These are phyloP conservation scores for Diplogasteroides magnus DNA, from an alignment of 1,140 invertebrate genomes.

Conservation along the genomic window DNA sequence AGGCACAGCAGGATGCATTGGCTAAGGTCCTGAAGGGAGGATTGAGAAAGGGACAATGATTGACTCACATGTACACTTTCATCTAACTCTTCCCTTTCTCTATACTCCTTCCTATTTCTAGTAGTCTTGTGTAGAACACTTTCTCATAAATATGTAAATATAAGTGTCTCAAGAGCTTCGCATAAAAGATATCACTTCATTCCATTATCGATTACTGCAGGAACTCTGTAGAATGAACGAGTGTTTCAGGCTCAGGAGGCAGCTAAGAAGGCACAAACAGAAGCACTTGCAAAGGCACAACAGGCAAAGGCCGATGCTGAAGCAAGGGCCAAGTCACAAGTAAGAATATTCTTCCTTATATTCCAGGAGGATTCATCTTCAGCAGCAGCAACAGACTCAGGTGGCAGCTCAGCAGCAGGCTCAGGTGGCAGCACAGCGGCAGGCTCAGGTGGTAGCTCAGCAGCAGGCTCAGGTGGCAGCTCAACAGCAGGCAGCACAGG, in stretches of 20 bases:
- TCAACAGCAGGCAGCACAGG: not conserved
- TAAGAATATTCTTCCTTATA: too few species aligned
- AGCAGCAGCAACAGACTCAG: constrained; percentile 8
- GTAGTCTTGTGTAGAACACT: too few species aligned
- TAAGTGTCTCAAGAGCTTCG: too few species aligned
- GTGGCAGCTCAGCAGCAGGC: constrained; percentile 9
- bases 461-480: constrained; percentile 18
- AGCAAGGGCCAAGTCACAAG: constrained; percentile 17
- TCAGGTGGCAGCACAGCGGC: not conserved
- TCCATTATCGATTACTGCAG: too few species aligned
- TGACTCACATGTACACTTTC: not conserved
- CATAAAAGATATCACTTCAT: too few species aligned
- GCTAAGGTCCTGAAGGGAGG: constrained; percentile 2
- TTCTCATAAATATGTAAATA: too few species aligned
- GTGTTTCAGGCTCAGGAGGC: constrained; percentile 12
- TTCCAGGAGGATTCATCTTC: too few species aligned
- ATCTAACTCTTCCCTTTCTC: not conserved
- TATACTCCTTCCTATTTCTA: too few species aligned
- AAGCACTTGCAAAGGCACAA: constrained; percentile 14
- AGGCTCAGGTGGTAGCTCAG: constrained; percentile 10
- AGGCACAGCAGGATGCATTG: constrained; percentile 18
- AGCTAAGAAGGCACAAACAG: constrained; percentile 19
- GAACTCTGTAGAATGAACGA: not conserved
- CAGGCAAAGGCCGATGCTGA: constrained; percentile 12
- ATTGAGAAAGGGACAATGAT: not conserved